phyloP scores from a whole-genome alignment of 2,888 invertebrate genomes.

The Sesia apiformis region DNA sequence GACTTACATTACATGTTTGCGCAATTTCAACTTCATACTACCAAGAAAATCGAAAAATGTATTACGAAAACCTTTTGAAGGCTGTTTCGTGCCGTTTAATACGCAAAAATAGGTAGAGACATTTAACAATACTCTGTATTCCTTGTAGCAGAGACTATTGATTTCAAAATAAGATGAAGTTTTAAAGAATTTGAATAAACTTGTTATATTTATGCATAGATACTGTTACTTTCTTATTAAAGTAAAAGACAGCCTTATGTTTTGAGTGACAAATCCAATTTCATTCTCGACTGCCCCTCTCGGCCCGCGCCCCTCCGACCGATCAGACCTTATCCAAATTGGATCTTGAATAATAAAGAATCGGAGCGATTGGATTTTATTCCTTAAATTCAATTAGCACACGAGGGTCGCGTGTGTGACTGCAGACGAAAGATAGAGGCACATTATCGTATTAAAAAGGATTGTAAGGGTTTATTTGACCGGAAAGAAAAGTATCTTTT shows the following conservation, averaged over 20 bases:
- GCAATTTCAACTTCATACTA: not conserved
- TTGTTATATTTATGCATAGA: not conserved
- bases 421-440: conserved; percentile 71
- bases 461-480: conserved; percentile 46
- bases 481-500: conserved; percentile 22
- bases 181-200: conserved; percentile 6
- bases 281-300: conserved; percentile 68
- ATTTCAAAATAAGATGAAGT: too few species aligned
- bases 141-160: too few species aligned
- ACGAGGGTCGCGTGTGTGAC: conserved; percentile 70
- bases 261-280: conserved; percentile 75
- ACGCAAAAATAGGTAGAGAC: too few species aligned
- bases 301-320: conserved; percentile 40
- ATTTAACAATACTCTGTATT: too few species aligned
- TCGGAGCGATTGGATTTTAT: conserved; percentile 76
- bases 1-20: too few species aligned
- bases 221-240: conserved; percentile 28
- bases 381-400: conserved; percentile 76
- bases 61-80: too few species aligned
- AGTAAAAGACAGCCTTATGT: conserved; percentile 65
- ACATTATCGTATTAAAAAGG: conserved; percentile 69
- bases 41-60: conserved; percentile 1
- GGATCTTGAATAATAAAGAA: conserved; percentile 77
- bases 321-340: conserved; percentile 76
- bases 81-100: too few species aligned